Percentiles rank a stretch among this genome's conserved stretches.
Conservation (phyloP, 2,888 invertebrate species). For the Ligdia adustata region DNA sequence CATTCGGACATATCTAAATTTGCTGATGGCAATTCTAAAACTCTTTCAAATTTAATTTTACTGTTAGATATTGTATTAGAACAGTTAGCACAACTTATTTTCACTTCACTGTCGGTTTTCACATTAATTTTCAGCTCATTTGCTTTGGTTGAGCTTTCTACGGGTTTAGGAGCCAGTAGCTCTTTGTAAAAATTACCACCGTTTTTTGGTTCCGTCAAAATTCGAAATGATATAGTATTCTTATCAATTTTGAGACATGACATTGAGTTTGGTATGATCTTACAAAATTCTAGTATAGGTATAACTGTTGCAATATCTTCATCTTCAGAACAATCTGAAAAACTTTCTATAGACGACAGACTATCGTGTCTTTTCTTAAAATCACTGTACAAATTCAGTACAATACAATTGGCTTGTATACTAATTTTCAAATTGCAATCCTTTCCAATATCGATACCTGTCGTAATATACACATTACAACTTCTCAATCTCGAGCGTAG, state of each 20-base stretch:
- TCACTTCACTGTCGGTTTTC: slow-evolving; percentile 51
- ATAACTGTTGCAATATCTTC: slow-evolving; percentile 62
- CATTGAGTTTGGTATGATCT: slow-evolving; percentile 78
- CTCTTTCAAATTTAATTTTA: slow-evolving; percentile 78
- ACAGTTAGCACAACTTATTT: slow-evolving; percentile 70
- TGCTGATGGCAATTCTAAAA: slow-evolving; percentile 85
- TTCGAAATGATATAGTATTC: slow-evolving; percentile 74
- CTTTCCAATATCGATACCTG: slow-evolving; percentile 68
- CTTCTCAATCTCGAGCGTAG: slow-evolving; percentile 84
- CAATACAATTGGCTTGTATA: slow-evolving; percentile 73
- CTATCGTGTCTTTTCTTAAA: slow-evolving; percentile 64
- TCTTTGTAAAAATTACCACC: slow-evolving; percentile 78
- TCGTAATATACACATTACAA: slow-evolving; percentile 84
- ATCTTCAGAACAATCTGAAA: slow-evolving; percentile 75
- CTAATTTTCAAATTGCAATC: slow-evolving; percentile 75
- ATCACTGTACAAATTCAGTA: slow-evolving; percentile 69
- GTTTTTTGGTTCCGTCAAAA: slow-evolving; percentile 72
- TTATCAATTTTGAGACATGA: slow-evolving; percentile 77
- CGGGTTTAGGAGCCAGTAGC: slow-evolving; percentile 45
- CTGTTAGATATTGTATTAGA: slow-evolving; percentile 73
- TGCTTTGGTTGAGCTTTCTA: slow-evolving; percentile 38
- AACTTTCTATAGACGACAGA: slow-evolving; percentile 75
- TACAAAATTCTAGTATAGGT: slow-evolving; percentile 68
- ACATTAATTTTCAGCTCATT: slow-evolving; percentile 60
- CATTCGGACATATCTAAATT: slow-evolving; percentile 85